phyloP scores from a whole-genome alignment of 1,140 invertebrate genomes.

The Neodiprion virginianus region DNA sequence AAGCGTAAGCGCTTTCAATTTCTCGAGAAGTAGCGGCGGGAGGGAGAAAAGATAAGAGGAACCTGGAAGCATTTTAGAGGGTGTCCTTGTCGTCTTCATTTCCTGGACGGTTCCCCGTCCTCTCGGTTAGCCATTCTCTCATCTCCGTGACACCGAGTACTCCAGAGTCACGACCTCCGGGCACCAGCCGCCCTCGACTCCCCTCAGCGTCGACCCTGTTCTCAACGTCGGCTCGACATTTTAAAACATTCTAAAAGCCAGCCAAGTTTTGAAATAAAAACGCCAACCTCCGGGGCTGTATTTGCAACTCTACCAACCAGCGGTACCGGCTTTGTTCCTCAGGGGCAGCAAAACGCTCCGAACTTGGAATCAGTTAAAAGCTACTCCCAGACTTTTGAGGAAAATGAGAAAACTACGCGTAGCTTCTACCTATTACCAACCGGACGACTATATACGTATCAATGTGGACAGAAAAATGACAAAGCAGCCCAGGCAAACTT shows the following conservation, averaged over 20 bases:
- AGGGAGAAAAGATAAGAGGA: background rate
- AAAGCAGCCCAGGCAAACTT: too few species aligned
- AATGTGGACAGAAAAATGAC: too few species aligned
- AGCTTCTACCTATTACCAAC: too few species aligned
- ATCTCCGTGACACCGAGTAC: constrained; percentile 1
- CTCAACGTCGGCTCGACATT: constrained; percentile 18
- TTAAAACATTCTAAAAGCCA: constrained; percentile 31
- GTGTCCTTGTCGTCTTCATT: constrained; percentile 2
- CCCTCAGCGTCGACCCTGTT: constrained; percentile 18
- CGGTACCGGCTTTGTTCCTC: background rate
- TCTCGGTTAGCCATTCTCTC: background rate
- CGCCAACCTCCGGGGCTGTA: background rate
- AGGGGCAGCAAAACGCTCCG: background rate
- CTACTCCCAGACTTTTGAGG: background rate
- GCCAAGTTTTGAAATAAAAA: constrained; percentile 19
- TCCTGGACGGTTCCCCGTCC: background rate
- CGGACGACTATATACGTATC: too few species aligned
- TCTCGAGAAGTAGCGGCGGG: background rate
- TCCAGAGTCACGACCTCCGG: constrained; percentile 22
- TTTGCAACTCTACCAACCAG: background rate
- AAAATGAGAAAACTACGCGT: background rate
- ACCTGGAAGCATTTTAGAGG: background rate
- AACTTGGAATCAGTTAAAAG: background rate
- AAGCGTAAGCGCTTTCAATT: constrained; percentile 2
- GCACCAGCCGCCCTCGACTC: background rate